Evolutionary conservation across 2,888 invertebrate species (phyloP).

Genomic region (Theodoxus fluviatilis): DNA sequence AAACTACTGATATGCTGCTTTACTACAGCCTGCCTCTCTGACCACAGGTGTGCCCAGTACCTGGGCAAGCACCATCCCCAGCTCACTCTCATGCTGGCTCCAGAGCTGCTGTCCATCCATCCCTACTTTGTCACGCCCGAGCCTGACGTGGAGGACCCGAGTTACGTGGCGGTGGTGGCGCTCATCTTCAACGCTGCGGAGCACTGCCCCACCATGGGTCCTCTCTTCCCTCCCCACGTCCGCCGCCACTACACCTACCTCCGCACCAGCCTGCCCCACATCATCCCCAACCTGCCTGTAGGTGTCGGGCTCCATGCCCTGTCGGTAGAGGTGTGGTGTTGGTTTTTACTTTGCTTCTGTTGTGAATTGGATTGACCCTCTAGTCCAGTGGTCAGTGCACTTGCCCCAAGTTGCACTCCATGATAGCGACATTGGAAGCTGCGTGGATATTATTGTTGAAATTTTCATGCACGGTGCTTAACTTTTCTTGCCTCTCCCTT

Average conservation of each 20-base stretch:
- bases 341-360: too few species aligned
- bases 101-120: constrained; percentile 88
- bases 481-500: too few species aligned
- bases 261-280: constrained; percentile 87
- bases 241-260: constrained; percentile 91
- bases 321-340: too few species aligned
- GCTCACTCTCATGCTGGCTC: constrained; percentile 85
- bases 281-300: constrained; percentile 78
- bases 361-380: too few species aligned
- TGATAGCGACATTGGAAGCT: too few species aligned
- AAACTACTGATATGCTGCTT: too few species aligned
- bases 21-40: too few species aligned
- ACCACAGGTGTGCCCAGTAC: constrained; percentile 81
- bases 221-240: constrained; percentile 90
- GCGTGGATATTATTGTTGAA: too few species aligned
- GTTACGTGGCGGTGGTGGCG: constrained; percentile 87
- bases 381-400: too few species aligned
- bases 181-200: constrained; percentile 93
- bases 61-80: constrained; percentile 90
- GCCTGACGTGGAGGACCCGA: constrained; percentile 92
- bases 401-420: too few species aligned
- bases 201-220: constrained; percentile 86
- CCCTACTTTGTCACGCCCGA: constrained; percentile 96
- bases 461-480: too few species aligned
- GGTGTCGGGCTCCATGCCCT: too few species aligned